Percentiles rank a stretch among this genome's conserved stretches.
Conservation (phyloP, 1,140 invertebrate genomes). For the Araneus ventricosus region DNA sequence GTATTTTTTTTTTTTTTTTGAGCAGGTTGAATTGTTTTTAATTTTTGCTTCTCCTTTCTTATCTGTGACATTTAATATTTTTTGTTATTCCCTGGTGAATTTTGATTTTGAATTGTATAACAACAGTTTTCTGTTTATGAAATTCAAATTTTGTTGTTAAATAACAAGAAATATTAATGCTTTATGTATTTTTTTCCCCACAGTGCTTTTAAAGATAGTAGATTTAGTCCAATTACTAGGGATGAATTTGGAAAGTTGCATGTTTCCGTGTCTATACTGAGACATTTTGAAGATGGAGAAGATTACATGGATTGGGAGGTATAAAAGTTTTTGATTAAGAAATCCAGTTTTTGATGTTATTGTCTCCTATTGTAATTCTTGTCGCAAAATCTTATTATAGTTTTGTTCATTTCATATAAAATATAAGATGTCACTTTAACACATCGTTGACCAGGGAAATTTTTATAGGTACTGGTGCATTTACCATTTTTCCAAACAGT, state of each 20-base stretch:
- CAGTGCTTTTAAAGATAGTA: slow-evolving; percentile 98
- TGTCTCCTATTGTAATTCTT: too few relatives aligned
- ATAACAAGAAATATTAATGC: neutral
- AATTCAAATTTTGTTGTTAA: neutral
- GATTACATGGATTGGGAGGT: slow-evolving; percentile 97
- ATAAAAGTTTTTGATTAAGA: neutral
- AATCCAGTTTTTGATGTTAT: too few relatives aligned
- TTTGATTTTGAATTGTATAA: neutral
- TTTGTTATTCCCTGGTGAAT: neutral
- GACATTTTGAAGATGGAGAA: slow-evolving; percentile 96
- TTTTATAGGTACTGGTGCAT: too few relatives aligned
- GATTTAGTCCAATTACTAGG: slow-evolving; percentile 96
- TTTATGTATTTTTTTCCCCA: slow-evolving; percentile 33
- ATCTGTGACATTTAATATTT: too few relatives aligned
- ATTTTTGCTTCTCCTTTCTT: too few relatives aligned
- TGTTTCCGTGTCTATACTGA: slow-evolving; percentile 96
- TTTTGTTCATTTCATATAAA: too few relatives aligned
- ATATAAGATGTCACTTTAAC: too few relatives aligned
- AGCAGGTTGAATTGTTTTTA: too few relatives aligned
- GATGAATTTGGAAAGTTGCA: slow-evolving; percentile 96
- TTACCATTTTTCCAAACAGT: too few relatives aligned
- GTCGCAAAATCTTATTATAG: too few relatives aligned
- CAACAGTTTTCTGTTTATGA: neutral
- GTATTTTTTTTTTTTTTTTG: too few relatives aligned
- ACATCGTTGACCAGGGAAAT: too few relatives aligned